phyloP scores from a whole-genome alignment of 2,797 vertebrate species.

The Nothura maculosa region DNA sequence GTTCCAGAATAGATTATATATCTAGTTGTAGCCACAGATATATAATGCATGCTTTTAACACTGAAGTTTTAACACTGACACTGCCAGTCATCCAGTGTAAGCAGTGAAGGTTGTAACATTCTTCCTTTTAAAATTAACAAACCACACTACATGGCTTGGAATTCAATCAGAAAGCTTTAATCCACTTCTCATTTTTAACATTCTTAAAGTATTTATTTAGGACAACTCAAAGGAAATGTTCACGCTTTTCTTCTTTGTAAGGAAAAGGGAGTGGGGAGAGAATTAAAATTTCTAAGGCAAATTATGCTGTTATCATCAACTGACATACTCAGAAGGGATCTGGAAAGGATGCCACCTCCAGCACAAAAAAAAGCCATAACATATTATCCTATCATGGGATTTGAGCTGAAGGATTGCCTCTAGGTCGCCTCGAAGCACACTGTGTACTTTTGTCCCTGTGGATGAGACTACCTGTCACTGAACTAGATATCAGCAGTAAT shows the following conservation, averaged over 20 bases:
- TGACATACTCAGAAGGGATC: constrained; percentile 70
- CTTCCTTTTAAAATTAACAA: constrained; percentile 55
- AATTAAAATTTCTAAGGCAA: constrained; percentile 73
- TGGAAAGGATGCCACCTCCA: constrained; percentile 56
- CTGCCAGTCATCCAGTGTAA: not conserved
- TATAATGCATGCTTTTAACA: not conserved
- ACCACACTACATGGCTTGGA: constrained; percentile 7
- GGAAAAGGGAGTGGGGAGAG: constrained; percentile 24
- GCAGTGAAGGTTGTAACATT: constrained; percentile 38
- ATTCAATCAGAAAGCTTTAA: constrained; percentile 56
- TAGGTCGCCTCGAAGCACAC: constrained; percentile 50
- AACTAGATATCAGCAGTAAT: constrained; percentile 43
- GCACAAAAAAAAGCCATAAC: constrained; percentile 57
- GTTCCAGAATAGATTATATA: not conserved
- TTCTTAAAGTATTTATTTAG: constrained; percentile 63
- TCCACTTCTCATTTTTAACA: constrained; percentile 61
- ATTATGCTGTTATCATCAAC: constrained; percentile 73
- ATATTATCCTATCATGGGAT: constrained; percentile 71
- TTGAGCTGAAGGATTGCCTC: constrained; percentile 46
- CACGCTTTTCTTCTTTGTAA: constrained; percentile 31
- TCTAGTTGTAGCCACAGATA: not conserved
- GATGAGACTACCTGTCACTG: constrained; percentile 54
- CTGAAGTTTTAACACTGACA: fast-evolving
- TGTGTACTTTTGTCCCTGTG: constrained; percentile 50
- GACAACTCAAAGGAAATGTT: constrained; percentile 54